Percentiles rank a stretch among this genome's conserved stretches.
Conservation (phyloP, 2,113 vertebrate genomes). For the Acinonyx jubatus region DNA sequence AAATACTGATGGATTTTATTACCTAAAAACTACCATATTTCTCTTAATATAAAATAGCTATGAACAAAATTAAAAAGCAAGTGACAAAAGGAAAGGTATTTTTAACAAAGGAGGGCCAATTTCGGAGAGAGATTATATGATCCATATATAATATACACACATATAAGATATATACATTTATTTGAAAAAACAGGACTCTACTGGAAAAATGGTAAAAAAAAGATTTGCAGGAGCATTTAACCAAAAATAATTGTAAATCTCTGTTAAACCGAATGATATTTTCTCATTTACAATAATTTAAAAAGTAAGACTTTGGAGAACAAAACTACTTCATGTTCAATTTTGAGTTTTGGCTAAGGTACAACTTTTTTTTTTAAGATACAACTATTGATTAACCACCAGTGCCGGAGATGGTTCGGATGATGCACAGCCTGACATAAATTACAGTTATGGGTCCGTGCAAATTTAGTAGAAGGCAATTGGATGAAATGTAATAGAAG, state of each 20-base stretch:
- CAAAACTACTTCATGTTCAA: not conserved
- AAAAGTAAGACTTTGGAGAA: not conserved
- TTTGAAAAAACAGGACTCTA: not conserved
- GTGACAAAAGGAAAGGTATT: constrained; percentile 13
- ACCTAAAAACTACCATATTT: constrained; percentile 32
- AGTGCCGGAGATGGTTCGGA: not conserved
- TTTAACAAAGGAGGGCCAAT: not conserved
- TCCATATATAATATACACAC: not conserved
- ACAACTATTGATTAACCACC: not conserved
- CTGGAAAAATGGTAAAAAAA: not conserved
- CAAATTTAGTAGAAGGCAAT: not conserved
- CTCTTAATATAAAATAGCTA: constrained; percentile 23
- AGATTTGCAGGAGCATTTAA: not conserved
- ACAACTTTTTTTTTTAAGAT: not conserved
- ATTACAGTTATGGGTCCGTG: not conserved
- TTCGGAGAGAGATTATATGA: not conserved
- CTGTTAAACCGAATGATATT: not conserved
- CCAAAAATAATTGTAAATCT: not conserved
- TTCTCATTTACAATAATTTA: not conserved
- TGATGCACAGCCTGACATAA: not conserved
- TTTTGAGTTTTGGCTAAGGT: not conserved
- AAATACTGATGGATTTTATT: constrained; percentile 51
- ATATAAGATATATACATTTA: not conserved
- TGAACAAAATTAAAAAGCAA: constrained; percentile 53
- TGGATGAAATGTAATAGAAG: not conserved